Evolutionary conservation across 2,888 invertebrate species (phyloP).

Genomic region (Plemyria rubiginata): DNA sequence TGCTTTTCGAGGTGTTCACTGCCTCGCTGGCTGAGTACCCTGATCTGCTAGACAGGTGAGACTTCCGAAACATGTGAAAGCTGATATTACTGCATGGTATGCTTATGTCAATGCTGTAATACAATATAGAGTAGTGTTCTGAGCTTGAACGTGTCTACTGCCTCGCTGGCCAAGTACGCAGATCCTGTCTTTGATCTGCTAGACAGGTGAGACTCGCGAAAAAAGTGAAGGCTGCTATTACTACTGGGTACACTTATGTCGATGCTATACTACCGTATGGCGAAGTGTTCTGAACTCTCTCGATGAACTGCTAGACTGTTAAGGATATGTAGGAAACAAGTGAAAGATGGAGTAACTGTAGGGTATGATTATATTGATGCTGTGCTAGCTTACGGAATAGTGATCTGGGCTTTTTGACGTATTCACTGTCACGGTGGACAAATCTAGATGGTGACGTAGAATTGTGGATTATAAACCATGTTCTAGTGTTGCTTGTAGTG

Average conservation of each 20-base stretch:
- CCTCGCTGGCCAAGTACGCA: slow-evolving; percentile 99
- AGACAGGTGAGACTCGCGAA: slow-evolving; percentile 85
- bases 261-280: background rate
- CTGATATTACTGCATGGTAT: too few species aligned
- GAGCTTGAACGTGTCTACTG: slow-evolving; percentile 91
- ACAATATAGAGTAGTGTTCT: background rate
- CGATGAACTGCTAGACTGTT: too few species aligned
- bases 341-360: background rate
- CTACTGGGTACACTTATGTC: background rate
- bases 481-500: background rate
- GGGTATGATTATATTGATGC: background rate
- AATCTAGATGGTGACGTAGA: background rate
- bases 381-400: background rate
- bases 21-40: too few species aligned
- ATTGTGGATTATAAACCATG: background rate
- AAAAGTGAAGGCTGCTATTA: background rate
- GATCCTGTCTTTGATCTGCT: slow-evolving; percentile 99
- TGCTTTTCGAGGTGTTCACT: too few species aligned
- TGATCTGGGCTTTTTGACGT: background rate
- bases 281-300: background rate
- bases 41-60: too few species aligned
- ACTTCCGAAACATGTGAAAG: too few species aligned
- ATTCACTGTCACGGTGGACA: too few species aligned
- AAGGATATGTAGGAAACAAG: too few species aligned
- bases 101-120: background rate